Base-by-base conservation (phyloP, 2,888 invertebrate species). In the Chirona hameri region DNA sequence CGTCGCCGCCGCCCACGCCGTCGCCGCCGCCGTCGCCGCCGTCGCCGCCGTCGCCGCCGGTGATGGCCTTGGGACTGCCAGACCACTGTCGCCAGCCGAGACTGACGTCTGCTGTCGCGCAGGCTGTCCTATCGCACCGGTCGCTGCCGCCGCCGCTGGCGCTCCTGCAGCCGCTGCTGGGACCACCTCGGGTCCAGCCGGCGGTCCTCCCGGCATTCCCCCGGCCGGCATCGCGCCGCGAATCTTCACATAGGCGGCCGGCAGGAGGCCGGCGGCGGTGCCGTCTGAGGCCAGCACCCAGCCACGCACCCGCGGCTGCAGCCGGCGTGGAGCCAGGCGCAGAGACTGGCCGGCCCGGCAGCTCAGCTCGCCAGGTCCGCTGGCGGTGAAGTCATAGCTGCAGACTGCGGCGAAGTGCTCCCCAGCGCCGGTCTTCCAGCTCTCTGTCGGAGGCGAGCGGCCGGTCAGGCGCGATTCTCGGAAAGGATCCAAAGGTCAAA, bases 301-400 rank as follows among this genome's bases (percentile, higher is more conserved):
- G 60, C 89, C 90, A 9, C 48, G 79, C 14, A 90, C 87, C 84
- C 88, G 87, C 7, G 92, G 92, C 88, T 98, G 98, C 46, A 95
- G 89, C 85, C 93, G 92, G 87, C 92, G 91, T 0, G 98, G 97
- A 0, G 98, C 98, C 18, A 98, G 89, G 83, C 92, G 90, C 12
- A 98, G 88, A 60, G 91, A 91, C 86, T 97, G 95, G 84, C 95
- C 95, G 82, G 91, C 90, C 85, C 90, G 89, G 86, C 98, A 91
- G 84, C 92, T 92, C 55, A 98, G 88, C 88, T 98, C 98, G 0
- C 91, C 91, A 24, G 91, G 90, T 72, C 87, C 86, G 1, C 91
- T 90, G 0, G 93, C 93, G 82, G 90, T 90, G 89, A 96, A 98
- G 87, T 94, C 92, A 88, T 93, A 93, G 27, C 92, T 90, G 4